A percentile compares a stretch with the other conserved stretches of the same genome.
These are phyloP conservation scores for Macrophya alboannulata DNA, from an alignment of 2,888 invertebrate genomes.

Conservation along the genomic window DNA sequence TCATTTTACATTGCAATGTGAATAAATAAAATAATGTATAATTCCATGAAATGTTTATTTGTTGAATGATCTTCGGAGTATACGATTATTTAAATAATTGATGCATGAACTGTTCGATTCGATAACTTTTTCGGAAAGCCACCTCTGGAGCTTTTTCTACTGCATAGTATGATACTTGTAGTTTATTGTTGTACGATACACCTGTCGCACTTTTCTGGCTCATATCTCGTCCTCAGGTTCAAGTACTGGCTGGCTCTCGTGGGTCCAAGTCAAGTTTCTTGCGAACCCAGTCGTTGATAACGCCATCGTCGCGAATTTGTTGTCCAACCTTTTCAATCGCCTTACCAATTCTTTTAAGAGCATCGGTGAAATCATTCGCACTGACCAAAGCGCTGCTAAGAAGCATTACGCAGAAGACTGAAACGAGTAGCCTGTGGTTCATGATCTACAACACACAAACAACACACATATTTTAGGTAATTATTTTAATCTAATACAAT, in stretches of 20 bases:
- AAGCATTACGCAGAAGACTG: constrained; percentile 35
- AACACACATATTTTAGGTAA: not conserved
- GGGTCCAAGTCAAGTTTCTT: constrained; percentile 32
- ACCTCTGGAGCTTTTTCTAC: not conserved
- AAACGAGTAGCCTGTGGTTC: constrained; percentile 20
- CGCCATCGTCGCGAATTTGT: constrained; percentile 46
- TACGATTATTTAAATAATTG: not conserved
- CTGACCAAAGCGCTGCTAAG: constrained; percentile 20
- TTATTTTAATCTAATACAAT: not conserved
- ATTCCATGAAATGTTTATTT: not conserved
- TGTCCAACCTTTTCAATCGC: constrained; percentile 53
- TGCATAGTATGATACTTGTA: not conserved
- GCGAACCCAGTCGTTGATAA: constrained; percentile 49
- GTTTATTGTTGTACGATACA: not conserved
- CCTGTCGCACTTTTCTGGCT: not conserved
- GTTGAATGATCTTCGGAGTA: not conserved
- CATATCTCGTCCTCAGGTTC: not conserved
- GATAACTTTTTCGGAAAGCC: not conserved
- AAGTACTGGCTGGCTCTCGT: not conserved
- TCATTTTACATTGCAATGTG: not conserved
- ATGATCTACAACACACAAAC: constrained; percentile 22
- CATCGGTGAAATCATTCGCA: constrained; percentile 44
- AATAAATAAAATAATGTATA: not conserved
- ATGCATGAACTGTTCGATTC: not conserved
- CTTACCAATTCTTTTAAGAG: constrained; percentile 50